phyloP scores from a whole-genome alignment of 2,888 invertebrate species.

The Colletes collaris region DNA sequence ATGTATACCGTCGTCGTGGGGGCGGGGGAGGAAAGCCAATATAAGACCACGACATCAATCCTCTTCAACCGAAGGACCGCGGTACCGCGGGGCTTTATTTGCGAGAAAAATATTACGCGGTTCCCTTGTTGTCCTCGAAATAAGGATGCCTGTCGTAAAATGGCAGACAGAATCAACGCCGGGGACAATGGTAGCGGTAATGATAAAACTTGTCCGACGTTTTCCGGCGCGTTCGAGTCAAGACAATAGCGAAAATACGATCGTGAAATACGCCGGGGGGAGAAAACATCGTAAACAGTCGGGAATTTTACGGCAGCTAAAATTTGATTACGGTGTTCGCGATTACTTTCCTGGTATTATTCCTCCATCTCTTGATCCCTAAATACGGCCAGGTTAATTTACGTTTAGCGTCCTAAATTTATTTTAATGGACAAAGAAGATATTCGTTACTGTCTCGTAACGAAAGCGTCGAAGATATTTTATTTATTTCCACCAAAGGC shows the following conservation, averaged over 20 bases:
- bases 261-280: constrained; percentile 16
- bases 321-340: background rate
- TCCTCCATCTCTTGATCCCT: too few relatives aligned
- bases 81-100: constrained; percentile 6
- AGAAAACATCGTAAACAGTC: too few relatives aligned
- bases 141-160: background rate
- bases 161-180: background rate
- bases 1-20: background rate
- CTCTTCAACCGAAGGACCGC: constrained; percentile 1
- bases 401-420: too few relatives aligned
- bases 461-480: too few relatives aligned
- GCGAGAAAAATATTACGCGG: constrained; percentile 18
- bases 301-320: constrained; percentile 17
- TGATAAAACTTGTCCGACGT: constrained; percentile 2
- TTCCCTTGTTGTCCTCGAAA: background rate
- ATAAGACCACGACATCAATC: constrained; percentile 1
- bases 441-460: too few relatives aligned
- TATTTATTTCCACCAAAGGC: too few relatives aligned
- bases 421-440: too few relatives aligned
- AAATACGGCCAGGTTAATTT: too few relatives aligned
- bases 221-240: constrained; percentile 11
- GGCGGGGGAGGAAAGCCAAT: background rate
- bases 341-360: constrained; percentile 2
- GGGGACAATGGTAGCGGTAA: constrained; percentile 6
- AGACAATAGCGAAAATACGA: background rate